Conservation (phyloP, 2,113 vertebrate genomes). For the Anas platyrhynchos region DNA sequence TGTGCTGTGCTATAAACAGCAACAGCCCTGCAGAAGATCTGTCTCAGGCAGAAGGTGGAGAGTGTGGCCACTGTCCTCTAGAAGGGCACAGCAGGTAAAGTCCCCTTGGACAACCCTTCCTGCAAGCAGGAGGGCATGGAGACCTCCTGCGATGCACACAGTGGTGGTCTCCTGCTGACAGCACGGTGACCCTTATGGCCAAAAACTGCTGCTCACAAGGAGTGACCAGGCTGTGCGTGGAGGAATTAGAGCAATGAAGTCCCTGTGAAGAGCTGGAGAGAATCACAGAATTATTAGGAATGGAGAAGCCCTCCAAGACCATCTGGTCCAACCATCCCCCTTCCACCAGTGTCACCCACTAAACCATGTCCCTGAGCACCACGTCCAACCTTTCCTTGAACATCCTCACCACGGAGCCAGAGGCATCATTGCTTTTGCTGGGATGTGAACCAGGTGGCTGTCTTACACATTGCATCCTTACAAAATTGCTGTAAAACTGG, state of each 20-base stretch:
- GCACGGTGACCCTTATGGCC: background rate
- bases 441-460: background rate
- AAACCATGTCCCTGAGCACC: too few relatives aligned
- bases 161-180: background rate
- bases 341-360: too few relatives aligned
- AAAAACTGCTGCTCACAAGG: background rate
- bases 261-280: accelerated
- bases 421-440: background rate
- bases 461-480: background rate
- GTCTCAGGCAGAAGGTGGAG: background rate
- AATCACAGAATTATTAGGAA: too few relatives aligned
- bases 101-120: background rate
- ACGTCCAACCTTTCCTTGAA: too few relatives aligned
- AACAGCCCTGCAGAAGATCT: background rate
- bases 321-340: too few relatives aligned
- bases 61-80: background rate
- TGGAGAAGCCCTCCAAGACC: too few relatives aligned
- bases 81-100: background rate
- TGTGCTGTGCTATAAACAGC: background rate
- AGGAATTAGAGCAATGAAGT: background rate
- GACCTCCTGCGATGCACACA: background rate
- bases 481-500: background rate
- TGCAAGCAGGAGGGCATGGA: background rate
- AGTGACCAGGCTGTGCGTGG: background rate
- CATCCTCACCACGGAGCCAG: background rate